Evolutionary conservation across 2,113 vertebrate genomes (phyloP).

Genomic region (Microcebus tavaratra): DNA sequence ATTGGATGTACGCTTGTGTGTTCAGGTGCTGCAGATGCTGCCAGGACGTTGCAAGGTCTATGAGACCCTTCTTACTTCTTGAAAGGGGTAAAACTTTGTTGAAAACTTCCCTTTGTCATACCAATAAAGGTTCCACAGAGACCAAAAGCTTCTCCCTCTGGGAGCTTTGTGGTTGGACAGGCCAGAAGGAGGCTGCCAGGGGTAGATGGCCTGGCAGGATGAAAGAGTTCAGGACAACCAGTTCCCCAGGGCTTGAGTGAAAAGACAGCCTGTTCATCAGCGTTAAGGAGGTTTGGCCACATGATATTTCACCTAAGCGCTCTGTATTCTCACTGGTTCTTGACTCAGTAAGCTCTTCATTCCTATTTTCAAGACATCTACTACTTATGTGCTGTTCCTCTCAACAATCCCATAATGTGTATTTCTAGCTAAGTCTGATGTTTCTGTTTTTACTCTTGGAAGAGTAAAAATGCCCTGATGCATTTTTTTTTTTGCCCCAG

Average conservation of each 20-base stretch:
- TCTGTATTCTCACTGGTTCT: background rate
- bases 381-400: background rate
- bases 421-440: background rate
- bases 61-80: background rate
- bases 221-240: background rate
- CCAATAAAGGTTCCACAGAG: background rate
- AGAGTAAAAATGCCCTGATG: background rate
- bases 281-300: background rate
- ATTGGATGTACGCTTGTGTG: background rate
- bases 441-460: conserved; percentile 12
- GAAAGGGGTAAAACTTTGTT: background rate
- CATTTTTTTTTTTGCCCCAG: background rate
- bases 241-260: background rate
- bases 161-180: background rate
- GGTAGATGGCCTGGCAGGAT: background rate
- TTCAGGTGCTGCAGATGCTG: background rate
- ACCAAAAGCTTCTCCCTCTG: background rate
- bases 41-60: background rate
- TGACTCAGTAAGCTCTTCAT: background rate
- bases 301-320: background rate
- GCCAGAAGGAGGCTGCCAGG: background rate
- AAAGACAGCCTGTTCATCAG: background rate
- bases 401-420: background rate
- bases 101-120: background rate
- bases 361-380: background rate